Evolutionary conservation across 2,888 invertebrate species (phyloP).

Genomic region (Drosophila gaucha): DNA sequence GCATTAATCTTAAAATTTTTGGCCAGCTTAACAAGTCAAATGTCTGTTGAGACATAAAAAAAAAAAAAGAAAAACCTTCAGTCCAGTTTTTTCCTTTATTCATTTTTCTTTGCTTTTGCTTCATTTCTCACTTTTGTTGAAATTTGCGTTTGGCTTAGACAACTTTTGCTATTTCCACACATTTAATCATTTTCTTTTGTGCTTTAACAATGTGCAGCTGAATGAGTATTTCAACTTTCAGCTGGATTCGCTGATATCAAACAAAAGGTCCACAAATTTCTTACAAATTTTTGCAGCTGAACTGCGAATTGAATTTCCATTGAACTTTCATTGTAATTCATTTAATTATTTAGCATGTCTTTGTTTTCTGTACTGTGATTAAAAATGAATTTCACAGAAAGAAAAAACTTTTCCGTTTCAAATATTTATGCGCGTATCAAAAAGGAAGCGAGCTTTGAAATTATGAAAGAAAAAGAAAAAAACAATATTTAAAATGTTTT

Average conservation of each 20-base stretch:
- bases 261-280: not conserved
- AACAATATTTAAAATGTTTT: not conserved
- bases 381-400: conserved; percentile 23
- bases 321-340: conserved; percentile 18
- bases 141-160: conserved; percentile 29
- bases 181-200: conserved; percentile 45
- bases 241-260: not conserved
- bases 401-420: conserved; percentile 5
- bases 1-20: not conserved
- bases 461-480: not conserved
- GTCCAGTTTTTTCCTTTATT: conserved; percentile 8
- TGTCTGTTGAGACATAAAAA: too few relatives aligned
- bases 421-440: conserved; percentile 14
- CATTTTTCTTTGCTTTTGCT: not conserved
- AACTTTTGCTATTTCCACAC: conserved; percentile 26
- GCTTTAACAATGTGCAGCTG: too few relatives aligned
- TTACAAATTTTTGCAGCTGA: conserved; percentile 23
- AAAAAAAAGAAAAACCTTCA: not conserved
- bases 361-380: too few relatives aligned
- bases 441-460: not conserved
- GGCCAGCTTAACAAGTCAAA: not conserved
- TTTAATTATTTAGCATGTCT: conserved; percentile 30
- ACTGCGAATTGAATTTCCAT: conserved; percentile 22
- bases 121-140: conserved; percentile 1
- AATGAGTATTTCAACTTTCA: not conserved